phyloP scores from a whole-genome alignment of 2,888 invertebrate species.

The Tiphia femorata region DNA sequence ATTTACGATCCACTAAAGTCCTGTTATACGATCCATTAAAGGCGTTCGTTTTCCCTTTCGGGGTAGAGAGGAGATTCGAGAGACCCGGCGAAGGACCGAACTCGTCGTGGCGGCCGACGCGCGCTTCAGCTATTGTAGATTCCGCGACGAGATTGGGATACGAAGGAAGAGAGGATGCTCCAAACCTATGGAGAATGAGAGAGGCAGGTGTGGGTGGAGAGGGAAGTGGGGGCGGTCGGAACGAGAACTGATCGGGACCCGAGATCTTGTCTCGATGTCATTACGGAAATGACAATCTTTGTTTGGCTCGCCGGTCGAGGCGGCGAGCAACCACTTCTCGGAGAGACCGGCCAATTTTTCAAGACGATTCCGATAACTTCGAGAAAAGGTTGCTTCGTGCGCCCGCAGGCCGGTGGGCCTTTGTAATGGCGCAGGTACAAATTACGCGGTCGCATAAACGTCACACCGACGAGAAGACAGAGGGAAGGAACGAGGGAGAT shows the following conservation, averaged over 20 bases:
- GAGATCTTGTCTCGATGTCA: conserved; percentile 62
- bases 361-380: too few species aligned
- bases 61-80: conserved; percentile 1
- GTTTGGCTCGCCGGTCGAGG: conserved; percentile 21
- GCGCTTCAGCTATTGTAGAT: conserved; percentile 55
- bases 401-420: too few species aligned
- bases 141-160: conserved; percentile 40
- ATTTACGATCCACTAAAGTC: conserved; percentile 38
- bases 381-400: too few species aligned
- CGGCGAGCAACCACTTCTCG: not conserved
- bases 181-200: conserved; percentile 6
- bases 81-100: conserved; percentile 34
- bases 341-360: not conserved
- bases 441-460: too few species aligned
- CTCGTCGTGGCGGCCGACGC: conserved; percentile 42
- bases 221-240: conserved; percentile 4
- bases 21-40: conserved; percentile 40
- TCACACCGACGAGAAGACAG: too few species aligned
- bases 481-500: conserved; percentile 7
- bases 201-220: conserved; percentile 13
- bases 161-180: conserved; percentile 10
- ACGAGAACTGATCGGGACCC: conserved; percentile 30
- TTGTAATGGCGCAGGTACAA: too few species aligned
- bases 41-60: conserved; percentile 26
- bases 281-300: conserved; percentile 61